Conservation (phyloP, 1,140 invertebrate genomes). For the Babylonia areolata region DNA sequence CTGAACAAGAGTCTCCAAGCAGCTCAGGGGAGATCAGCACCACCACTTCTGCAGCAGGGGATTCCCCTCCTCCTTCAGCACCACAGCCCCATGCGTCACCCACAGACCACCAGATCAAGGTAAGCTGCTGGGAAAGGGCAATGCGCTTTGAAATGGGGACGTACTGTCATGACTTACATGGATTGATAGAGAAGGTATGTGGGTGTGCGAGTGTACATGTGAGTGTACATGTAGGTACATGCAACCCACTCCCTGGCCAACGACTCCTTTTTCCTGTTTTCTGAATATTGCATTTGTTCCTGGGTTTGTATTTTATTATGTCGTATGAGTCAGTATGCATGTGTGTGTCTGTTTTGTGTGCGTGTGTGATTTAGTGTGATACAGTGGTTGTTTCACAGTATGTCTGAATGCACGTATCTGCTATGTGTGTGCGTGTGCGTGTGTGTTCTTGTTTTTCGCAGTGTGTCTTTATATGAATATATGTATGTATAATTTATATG, state of each 20-base stretch:
- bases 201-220: not conserved
- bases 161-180: not conserved
- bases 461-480: too few species aligned
- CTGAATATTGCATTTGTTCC: too few species aligned
- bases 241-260: not conserved
- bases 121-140: not conserved
- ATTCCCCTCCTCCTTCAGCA: constrained; percentile 35
- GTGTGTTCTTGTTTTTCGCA: too few species aligned
- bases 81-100: constrained; percentile 20
- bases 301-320: too few species aligned
- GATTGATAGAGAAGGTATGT: not conserved
- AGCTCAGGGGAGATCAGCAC: constrained; percentile 36
- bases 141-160: not conserved
- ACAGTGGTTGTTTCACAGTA: too few species aligned
- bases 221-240: not conserved
- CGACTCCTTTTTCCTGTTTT: too few species aligned
- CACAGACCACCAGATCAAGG: constrained; percentile 1
- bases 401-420: too few species aligned
- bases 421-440: too few species aligned
- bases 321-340: too few species aligned
- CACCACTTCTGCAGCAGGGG: not conserved
- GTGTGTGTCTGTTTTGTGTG: too few species aligned
- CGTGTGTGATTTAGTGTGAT: too few species aligned
- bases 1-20: constrained; percentile 14
- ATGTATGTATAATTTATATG: too few species aligned